Conservation (phyloP, 2,888 invertebrate species). For the Watsonalla binaria region DNA sequence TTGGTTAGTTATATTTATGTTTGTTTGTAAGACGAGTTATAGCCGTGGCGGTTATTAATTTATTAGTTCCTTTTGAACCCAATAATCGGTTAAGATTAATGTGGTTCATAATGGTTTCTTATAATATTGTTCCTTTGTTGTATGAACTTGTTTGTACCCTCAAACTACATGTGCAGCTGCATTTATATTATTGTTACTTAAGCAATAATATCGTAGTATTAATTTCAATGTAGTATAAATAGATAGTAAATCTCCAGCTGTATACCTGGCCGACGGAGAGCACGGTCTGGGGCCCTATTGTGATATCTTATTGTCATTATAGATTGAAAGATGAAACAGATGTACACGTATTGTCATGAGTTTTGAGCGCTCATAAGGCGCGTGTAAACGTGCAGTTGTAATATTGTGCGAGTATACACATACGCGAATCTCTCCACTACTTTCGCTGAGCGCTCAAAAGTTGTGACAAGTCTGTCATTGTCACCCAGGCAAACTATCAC, state of each 20-base stretch:
- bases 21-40: conserved; percentile 25
- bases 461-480: too few relatives aligned
- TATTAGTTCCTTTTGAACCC: conserved; percentile 7
- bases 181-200: conserved; percentile 22
- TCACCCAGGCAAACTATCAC: conserved; percentile 2
- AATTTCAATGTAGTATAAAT: not conserved
- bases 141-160: conserved; percentile 11
- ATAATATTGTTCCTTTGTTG: not conserved
- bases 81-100: conserved; percentile 1
- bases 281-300: not conserved
- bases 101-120: conserved; percentile 1
- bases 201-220: not conserved
- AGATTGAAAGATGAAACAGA: too few relatives aligned
- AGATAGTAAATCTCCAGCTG: not conserved
- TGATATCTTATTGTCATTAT: too few relatives aligned
- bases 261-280: not conserved
- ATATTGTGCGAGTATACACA: too few relatives aligned
- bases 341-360: too few relatives aligned
- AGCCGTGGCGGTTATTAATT: conserved; percentile 15
- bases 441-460: too few relatives aligned
- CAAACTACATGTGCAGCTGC: conserved; percentile 16
- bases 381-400: too few relatives aligned
- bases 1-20: conserved; percentile 12
- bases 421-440: too few relatives aligned
- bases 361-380: too few relatives aligned